Evolutionary conservation across 2,113 vertebrate species (phyloP), one percentile per base, ranked within the genome.

Genomic region (Mesocricetus auratus): DNA sequence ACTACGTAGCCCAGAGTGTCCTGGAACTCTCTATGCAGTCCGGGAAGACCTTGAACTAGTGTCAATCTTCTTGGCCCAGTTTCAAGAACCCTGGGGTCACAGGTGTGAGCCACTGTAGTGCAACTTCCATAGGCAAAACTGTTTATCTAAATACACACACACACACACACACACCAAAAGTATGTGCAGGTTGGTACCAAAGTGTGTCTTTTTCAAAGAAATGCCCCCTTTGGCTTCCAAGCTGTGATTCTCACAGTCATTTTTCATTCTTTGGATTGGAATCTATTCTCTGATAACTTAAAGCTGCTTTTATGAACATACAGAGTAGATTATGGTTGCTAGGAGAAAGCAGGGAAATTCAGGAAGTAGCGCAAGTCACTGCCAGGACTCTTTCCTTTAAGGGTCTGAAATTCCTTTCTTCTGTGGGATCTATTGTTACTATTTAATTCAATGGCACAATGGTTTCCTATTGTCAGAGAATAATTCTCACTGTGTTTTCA

Each of bases 261-360:
- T 31, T 79, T 83, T 88, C n/a, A 58, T 39, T 68, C 22, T 53
- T 66, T 42, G 36, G 1, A 56, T 47, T 85, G 42, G 68, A 3
- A 33, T 47, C 47, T 36, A 12, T 88, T 53, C 6, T 88, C 24
- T 73, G 22, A 78, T 60, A 74, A 60, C 16, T 58, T 22, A 42
- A 60, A 74, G n/a, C n/a, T 91, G 60, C 86, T 82, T 89, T 94
- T 78, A 39, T 64, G 71, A 95, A 47, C 1, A 22, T 50, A 60
- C 71, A 62, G 90, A 69, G n/a, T 83, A 79, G 39, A 53, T 53
- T 87, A n/a, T 90, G 19, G 36, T 89, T 86, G 39, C 87, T 91
- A 89, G 15, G 15, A 77, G 86, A 56, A 16, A 15, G 29, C 3
- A 82, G 5, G 17, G 22, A 60, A 13, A 91, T 91, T 86, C 12